Conservation (phyloP, 2,797 vertebrate genomes). For the Acrossocheilus fasciatus region DNA sequence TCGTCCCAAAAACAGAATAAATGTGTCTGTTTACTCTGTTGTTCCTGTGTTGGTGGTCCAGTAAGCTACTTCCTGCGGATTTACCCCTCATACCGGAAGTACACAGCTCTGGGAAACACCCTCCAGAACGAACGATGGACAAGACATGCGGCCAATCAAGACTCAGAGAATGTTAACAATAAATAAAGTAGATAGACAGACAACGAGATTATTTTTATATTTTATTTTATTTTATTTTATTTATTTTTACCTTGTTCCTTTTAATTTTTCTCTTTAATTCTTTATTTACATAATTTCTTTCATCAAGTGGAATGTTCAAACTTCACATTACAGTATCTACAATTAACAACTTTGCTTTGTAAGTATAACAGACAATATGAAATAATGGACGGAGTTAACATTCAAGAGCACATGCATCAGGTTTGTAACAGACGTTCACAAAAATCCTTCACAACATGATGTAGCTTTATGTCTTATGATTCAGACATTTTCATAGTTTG, state of each 20-base stretch:
- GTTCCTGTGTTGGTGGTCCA: slow-evolving; percentile 44
- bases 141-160: background rate
- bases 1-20: background rate
- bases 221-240: background rate
- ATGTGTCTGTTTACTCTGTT: slow-evolving; percentile 54
- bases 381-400: background rate
- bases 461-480: background rate
- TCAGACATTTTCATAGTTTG: background rate
- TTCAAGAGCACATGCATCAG: background rate
- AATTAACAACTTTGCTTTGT: background rate
- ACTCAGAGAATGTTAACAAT: background rate
- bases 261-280: background rate
- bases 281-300: background rate
- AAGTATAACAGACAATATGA: background rate
- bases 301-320: background rate
- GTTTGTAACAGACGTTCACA: too few relatives aligned
- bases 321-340: background rate
- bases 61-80: slow-evolving; percentile 48
- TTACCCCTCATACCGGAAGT: slow-evolving; percentile 62
- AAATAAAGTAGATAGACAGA: background rate
- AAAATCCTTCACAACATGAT: too few relatives aligned
- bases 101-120: slow-evolving; percentile 19
- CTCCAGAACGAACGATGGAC: background rate
- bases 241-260: background rate
- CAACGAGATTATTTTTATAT: background rate